Conservation (phyloP, 2,113 vertebrate species). For the Labeo catla region DNA sequence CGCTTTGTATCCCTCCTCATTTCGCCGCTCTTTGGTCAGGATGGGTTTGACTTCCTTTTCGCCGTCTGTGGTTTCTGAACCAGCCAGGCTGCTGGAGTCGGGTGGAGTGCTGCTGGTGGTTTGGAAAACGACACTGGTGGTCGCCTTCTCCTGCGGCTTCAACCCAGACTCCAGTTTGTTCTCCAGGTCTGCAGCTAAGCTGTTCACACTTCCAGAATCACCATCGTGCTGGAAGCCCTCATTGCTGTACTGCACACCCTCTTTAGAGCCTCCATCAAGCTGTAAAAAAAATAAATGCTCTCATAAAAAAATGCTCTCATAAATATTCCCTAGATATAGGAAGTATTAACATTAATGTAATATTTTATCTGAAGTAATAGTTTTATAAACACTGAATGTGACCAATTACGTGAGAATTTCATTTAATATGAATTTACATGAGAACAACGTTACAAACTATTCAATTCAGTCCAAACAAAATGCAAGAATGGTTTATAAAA, state of each 20-base stretch:
- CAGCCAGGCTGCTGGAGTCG: constrained; percentile 51
- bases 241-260: constrained; percentile 72
- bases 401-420: neutral
- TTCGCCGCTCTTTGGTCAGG: constrained; percentile 79
- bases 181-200: constrained; percentile 22
- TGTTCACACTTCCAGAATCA: constrained; percentile 54
- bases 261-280: constrained; percentile 66
- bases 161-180: neutral
- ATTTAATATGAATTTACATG: neutral
- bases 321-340: neutral
- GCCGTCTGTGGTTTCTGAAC: constrained; percentile 56
- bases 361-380: neutral
- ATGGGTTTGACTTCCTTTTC: constrained; percentile 83
- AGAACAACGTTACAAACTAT: neutral
- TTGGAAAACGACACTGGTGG: neutral
- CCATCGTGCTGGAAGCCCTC: constrained; percentile 67
- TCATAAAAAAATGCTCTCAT: neutral
- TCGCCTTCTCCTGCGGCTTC: neutral
- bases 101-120: neutral
- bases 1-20: constrained; percentile 80
- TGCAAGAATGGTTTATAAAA: neutral
- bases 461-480: neutral
- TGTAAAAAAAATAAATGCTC: constrained; percentile 35
- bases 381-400: neutral
- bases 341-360: neutral